phyloP scores from a whole-genome alignment of 2,797 vertebrate genomes.

The Poecilia wingei region DNA sequence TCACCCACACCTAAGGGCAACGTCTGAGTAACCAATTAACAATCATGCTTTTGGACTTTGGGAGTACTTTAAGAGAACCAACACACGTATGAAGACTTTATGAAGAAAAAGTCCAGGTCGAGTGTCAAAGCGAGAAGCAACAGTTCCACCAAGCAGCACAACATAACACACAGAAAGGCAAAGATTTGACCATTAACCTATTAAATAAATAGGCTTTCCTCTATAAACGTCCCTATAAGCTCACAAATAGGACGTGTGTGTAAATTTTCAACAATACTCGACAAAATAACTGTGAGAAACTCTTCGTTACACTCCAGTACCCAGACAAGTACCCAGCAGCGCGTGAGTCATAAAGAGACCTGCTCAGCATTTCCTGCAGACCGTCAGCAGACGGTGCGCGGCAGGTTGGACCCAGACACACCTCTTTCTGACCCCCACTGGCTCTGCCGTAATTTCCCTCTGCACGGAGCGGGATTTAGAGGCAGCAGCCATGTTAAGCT shows the following conservation, averaged over 20 bases:
- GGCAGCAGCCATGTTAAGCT: slow-evolving; percentile 43
- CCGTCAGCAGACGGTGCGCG: slow-evolving; percentile 5
- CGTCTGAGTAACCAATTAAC: neutral
- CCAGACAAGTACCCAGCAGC: neutral
- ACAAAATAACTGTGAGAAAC: neutral
- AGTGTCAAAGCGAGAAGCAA: neutral
- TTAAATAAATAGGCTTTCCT: neutral
- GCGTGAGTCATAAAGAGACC: neutral
- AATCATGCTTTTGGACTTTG: neutral
- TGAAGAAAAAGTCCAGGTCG: neutral
- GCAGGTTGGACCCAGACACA: slow-evolving; percentile 23
- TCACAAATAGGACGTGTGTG: neutral
- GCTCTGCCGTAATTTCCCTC: slow-evolving; percentile 12
- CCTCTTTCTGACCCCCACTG: slow-evolving; percentile 18
- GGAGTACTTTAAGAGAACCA: neutral
- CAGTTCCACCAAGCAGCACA: neutral
- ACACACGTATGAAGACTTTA: neutral
- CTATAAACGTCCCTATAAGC: neutral
- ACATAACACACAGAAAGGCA: neutral
- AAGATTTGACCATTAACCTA: neutral
- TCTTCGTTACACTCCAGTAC: neutral
- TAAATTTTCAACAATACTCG: neutral
- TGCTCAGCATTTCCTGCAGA: neutral
- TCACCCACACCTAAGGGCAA: neutral
- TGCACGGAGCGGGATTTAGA: slow-evolving; percentile 19